Evolutionary conservation across 2,797 vertebrate genomes (phyloP).

Genomic region (Sphenopsis melanotis): DNA sequence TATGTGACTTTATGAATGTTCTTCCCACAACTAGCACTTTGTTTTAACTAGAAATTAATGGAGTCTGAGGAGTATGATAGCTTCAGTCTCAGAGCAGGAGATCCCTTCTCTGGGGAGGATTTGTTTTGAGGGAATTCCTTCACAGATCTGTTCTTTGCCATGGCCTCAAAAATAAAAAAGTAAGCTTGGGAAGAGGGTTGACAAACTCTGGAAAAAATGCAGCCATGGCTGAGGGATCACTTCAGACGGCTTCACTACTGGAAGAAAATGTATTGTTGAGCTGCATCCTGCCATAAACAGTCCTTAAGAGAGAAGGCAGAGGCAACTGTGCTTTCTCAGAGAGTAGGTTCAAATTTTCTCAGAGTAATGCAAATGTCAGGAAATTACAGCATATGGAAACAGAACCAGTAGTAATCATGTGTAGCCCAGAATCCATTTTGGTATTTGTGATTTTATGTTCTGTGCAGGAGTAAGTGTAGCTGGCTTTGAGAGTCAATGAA

Average conservation of each 20-base stretch:
- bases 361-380: not conserved
- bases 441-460: accelerated
- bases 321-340: not conserved
- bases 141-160: not conserved
- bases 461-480: not conserved
- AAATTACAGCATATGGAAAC: not conserved
- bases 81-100: not conserved
- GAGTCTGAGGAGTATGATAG: not conserved
- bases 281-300: not conserved
- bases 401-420: not conserved
- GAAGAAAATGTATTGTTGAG: not conserved
- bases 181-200: not conserved
- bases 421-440: not conserved
- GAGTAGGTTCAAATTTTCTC: not conserved
- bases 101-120: not conserved
- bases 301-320: not conserved
- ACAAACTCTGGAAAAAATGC: not conserved
- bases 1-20: not conserved
- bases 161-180: not conserved
- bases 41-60: not conserved
- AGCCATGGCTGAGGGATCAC: not conserved
- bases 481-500: not conserved
- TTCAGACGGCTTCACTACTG: not conserved
- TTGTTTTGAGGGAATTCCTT: not conserved
- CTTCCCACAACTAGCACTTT: not conserved